Conservation (phyloP, 1,140 invertebrate species). For the Neoseiulus cucumeris region DNA sequence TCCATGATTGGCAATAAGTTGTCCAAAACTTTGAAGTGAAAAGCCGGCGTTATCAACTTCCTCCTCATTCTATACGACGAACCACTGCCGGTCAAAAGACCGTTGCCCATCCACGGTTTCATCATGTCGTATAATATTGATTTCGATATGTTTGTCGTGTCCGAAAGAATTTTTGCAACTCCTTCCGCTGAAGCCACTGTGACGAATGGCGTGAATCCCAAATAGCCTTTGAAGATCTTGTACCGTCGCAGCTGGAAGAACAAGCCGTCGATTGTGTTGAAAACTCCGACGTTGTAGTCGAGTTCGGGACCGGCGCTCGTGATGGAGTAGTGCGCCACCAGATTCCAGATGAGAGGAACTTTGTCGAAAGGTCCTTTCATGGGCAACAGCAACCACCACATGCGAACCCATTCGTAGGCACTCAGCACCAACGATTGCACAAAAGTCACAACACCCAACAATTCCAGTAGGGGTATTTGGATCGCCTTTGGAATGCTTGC, state of each 20-base stretch:
- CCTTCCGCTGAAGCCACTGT: not conserved
- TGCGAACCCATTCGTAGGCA: not conserved
- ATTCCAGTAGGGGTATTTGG: no score
- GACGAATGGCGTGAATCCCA: not conserved
- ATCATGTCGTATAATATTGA: conserved; percentile 47
- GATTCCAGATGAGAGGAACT: not conserved
- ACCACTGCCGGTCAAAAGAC: conserved; percentile 52
- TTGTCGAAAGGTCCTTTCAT: conserved; percentile 5
- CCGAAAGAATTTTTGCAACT: not conserved
- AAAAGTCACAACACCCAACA: no score
- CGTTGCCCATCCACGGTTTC: conserved; percentile 58
- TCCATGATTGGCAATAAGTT: conserved; percentile 24
- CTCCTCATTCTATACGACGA: conserved; percentile 30
- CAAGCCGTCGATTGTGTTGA: not conserved
- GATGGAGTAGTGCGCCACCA: not conserved
- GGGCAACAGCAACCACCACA: not conserved
- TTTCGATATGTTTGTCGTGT: conserved; percentile 32
- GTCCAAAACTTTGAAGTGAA: conserved; percentile 34
- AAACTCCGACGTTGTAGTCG: conserved; percentile 7
- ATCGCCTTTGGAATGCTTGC: no score
- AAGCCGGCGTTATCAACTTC: conserved; percentile 33
- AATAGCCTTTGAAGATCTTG: not conserved
- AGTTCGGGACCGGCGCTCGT: not conserved
- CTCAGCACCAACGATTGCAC: no score
- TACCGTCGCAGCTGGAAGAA: not conserved